Evolutionary conservation across 2,888 invertebrate species (phyloP).

Genomic region (Megalurothrips usitatus): DNA sequence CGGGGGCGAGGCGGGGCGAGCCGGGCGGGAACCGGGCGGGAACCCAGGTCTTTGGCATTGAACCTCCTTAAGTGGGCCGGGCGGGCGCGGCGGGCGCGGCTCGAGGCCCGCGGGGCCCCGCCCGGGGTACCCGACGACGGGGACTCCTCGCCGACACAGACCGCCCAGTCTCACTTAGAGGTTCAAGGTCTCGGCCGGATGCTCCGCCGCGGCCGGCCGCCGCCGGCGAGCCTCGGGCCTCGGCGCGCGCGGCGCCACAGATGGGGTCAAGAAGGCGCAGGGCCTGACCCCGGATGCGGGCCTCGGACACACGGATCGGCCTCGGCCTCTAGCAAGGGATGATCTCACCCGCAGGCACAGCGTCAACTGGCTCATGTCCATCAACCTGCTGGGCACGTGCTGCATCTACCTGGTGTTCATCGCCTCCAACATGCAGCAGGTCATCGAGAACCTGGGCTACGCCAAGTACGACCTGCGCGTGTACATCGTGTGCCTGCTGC

Average conservation of each 20-base stretch:
- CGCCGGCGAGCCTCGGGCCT: neutral
- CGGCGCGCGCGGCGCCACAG: neutral
- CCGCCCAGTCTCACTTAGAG: constrained; percentile 1
- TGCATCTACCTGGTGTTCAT: constrained; percentile 97
- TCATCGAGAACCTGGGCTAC: constrained; percentile 57
- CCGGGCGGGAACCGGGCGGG: no score
- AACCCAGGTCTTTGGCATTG: neutral
- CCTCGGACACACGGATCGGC: no score
- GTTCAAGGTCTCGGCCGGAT: constrained; percentile 14
- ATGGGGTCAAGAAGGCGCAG: neutral
- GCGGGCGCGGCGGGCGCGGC: neutral
- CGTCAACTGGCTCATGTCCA: constrained; percentile 75
- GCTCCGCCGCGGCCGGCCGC: neutral
- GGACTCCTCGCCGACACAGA: no score
- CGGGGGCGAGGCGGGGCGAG: no score
- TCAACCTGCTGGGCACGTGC: constrained; percentile 95
- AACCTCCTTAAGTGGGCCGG: neutral
- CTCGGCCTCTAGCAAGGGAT: constrained; percentile 3
- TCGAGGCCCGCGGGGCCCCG: no score
- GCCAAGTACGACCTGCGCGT: constrained; percentile 47
- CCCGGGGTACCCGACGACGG: no score
- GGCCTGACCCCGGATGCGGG: no score
- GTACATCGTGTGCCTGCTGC: constrained; percentile 65
- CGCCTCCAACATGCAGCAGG: constrained; percentile 76
- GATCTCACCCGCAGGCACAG: constrained; percentile 54